A percentile compares a stretch with the other conserved stretches of the same genome.
These are phyloP conservation scores for Margarornis squamiger DNA, from an alignment of 2,797 vertebrate species.

Conservation along the genomic window DNA sequence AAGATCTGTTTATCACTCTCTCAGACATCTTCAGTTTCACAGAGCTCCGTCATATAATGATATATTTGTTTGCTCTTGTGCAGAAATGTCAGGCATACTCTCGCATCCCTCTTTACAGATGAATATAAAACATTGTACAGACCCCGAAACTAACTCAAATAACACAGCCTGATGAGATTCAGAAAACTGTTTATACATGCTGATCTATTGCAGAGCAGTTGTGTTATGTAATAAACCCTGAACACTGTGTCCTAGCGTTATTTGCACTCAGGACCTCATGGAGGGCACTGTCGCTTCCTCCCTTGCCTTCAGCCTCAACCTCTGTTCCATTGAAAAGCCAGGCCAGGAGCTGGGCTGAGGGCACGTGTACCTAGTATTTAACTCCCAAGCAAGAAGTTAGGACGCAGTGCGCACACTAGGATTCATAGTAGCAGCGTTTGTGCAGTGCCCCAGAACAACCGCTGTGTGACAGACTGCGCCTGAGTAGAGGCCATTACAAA, in stretches of 20 bases:
- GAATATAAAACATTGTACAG: not conserved
- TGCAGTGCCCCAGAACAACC: not conserved
- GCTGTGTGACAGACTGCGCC: not conserved
- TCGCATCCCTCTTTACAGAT: not conserved
- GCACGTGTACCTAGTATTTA: not conserved
- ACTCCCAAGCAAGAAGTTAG: not conserved
- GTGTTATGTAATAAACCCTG: not conserved
- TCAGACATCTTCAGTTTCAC: not conserved
- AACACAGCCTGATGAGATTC: not conserved
- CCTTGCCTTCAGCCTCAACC: not conserved
- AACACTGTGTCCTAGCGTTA: not conserved
- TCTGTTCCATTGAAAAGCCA: not conserved
- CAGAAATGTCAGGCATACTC: not conserved
- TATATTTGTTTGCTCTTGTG: not conserved
- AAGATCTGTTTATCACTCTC: not conserved
- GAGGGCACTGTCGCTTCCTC: not conserved
- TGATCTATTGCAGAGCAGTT: not conserved
- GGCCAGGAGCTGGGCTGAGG: not conserved
- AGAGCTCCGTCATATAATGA: not conserved
- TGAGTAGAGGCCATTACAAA: not conserved
- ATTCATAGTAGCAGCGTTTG: not conserved
- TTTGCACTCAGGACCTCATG: not conserved
- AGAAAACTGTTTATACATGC: not conserved
- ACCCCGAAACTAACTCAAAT: not conserved
- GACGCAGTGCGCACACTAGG: rapidly evolving